Evolutionary conservation across 1,140 invertebrate genomes (phyloP), one percentile per base, ranked within the genome.

Genomic region (Drosophila arizonae): DNA sequence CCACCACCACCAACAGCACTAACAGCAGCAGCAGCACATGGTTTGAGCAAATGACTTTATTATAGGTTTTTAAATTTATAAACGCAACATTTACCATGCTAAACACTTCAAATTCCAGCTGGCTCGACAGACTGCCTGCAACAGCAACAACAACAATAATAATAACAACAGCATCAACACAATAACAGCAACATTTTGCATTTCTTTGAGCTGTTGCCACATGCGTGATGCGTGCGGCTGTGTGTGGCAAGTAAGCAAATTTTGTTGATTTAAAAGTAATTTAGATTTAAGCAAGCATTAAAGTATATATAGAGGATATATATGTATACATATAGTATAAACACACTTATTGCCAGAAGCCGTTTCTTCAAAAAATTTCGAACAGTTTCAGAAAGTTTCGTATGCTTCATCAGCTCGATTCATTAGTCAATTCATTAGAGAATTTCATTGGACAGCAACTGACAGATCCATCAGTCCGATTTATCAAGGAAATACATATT

Each of bases 61-160:
- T 86, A 86, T 86, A 87, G 81, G 82, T 86, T 86, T 87, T 86
- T 87, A 86, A 87, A 87, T 86, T 87, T 81, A 86, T 86, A 86
- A 86, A 78, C 64, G 82, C 82, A 81, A 78, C 82, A 87, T 87
- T 86, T 87, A 86, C 82, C 65, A 66, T 69, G 79, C 78, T 79
- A 78, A 86, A 87, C 68, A 87, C 76, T 73, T 68, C 68, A 72
- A 84, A 85, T 74, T 76, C 74, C 68, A 87, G 78, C 80, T 77
- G 71, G 61, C 60, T 56, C 45, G 70, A 52, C 69, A 61, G 56
- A 43, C 50, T 17, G 15, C 26, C 30, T 33, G 39, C 61, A 43
- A 26, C 33, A 52, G 17, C 51, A 63, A 52, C 33, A 30, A 30
- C 6, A 30, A 6, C 28, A 30, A 30, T 4, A 30, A 30, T 4